Conservation (phyloP, 2,113 vertebrate genomes). For the Accipiter cooperii region DNA sequence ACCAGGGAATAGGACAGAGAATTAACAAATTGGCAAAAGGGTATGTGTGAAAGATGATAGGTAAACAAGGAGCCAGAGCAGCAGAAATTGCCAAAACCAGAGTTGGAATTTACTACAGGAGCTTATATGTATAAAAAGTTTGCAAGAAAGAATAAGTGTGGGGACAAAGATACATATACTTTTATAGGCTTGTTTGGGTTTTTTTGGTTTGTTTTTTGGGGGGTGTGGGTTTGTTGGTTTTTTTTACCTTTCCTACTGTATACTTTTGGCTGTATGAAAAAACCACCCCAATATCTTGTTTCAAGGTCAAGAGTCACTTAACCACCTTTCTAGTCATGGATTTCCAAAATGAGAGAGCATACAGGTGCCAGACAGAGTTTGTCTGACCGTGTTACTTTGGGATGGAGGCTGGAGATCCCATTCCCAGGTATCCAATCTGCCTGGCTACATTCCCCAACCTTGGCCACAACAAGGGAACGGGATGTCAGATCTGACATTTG, state of each 20-base stretch:
- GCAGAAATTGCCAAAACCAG: conserved; percentile 15
- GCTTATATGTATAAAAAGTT: neutral
- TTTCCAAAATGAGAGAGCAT: neutral
- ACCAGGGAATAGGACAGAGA: neutral
- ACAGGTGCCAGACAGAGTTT: neutral
- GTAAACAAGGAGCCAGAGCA: conserved; percentile 24
- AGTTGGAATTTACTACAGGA: neutral
- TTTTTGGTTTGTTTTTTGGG: neutral
- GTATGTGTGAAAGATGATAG: conserved; percentile 31
- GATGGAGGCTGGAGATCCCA: neutral
- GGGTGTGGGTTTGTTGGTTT: neutral
- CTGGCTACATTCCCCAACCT: neutral
- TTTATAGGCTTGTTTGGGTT: neutral
- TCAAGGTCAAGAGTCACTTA: neutral
- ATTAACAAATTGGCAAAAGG: neutral
- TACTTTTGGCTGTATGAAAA: neutral
- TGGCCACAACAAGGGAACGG: fast-evolving
- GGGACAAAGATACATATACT: neutral
- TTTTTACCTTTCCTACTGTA: neutral
- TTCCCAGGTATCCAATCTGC: neutral
- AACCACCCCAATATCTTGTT: neutral
- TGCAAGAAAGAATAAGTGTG: neutral
- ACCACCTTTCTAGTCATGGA: neutral
- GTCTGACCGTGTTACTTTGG: neutral
- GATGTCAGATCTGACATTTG: neutral